A percentile compares a stretch with the other conserved stretches of the same genome.
These are phyloP conservation scores for Willowsia nigromaculata DNA, from an alignment of 2,888 invertebrate species.

Conservation along the genomic window DNA sequence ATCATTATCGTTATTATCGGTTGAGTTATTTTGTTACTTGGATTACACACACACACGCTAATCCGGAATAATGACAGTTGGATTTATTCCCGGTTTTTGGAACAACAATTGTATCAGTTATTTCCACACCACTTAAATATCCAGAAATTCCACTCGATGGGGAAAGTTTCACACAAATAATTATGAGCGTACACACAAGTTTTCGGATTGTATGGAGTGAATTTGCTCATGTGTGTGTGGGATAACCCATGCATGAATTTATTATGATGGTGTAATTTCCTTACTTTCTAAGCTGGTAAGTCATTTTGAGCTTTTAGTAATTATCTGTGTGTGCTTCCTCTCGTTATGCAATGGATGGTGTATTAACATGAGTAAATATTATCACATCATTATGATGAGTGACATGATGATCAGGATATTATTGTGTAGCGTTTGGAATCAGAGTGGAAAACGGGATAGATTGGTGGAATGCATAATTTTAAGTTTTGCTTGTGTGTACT, in stretches of 20 bases:
- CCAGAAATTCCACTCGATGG: neutral
- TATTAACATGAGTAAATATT: too few species aligned
- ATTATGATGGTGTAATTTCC: neutral
- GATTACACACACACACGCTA: too few species aligned
- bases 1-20: too few species aligned
- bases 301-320: too few species aligned
- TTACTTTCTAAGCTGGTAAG: neutral
- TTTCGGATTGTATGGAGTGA: neutral
- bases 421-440: neutral
- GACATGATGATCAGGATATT: neutral
- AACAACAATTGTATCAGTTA: neutral
- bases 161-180: neutral
- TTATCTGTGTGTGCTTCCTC: too few species aligned
- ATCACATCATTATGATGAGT: too few species aligned
- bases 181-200: neutral
- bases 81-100: too few species aligned
- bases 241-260: neutral
- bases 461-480: too few species aligned
- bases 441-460: neutral
- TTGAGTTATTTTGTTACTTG: too few species aligned
- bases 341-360: too few species aligned
- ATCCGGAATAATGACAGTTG: neutral
- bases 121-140: neutral
- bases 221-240: neutral
- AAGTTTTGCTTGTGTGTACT: too few species aligned